Base-by-base conservation (phyloP, 2,113 vertebrate species). In the Nycticryphes semicollaris region DNA sequence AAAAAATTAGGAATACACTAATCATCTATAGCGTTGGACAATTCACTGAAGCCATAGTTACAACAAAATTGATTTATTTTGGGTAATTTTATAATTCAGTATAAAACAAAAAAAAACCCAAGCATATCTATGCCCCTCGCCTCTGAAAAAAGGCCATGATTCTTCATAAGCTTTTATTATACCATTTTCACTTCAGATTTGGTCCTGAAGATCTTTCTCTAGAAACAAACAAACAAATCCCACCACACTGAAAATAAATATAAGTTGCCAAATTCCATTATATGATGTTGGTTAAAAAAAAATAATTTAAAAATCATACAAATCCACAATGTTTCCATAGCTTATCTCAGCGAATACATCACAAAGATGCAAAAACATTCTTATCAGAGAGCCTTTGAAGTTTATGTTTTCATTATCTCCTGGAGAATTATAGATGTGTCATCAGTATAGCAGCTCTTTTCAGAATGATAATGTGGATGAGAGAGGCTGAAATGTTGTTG, bases 321-420 rank as follows among this genome's bases (percentile, higher is more conserved):
- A 53, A 47, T 1, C 6, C 3, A 4, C 6, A 64, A 37, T 4
- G 14, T 50, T 92, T 78, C 22, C 9, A 33, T 28, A 74, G 5
- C 25, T 94, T 84, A 84, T 84, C 51, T 89, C 47, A 67, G 24
- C 37, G 41, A 81, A 47, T 60, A 14, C 21, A 75, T 59, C 30
- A 70, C 20, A 75, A 63, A 68, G 18, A 89, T 50, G 27, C 0
- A 17, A 90, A 91, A 90, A 27, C 2, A n/a, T 37, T 84, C 76
- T 74, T 87, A 51, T 75, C 79, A 39, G 43, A 21, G 3, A 56
- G 39, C 12, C 60, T 94, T 90, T 91, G 69, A 93, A 93, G 66
- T 82, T 95, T 78, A 56, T 84, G 39, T 76, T 94, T 82, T 76
- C 35, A 51, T 95, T 76, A 79, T 56, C 23, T 82, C 50, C 48